These are phyloP conservation scores for Calliphora vomitoria DNA, from an alignment of 2,888 invertebrate genomes.

Conservation along the genomic window DNA sequence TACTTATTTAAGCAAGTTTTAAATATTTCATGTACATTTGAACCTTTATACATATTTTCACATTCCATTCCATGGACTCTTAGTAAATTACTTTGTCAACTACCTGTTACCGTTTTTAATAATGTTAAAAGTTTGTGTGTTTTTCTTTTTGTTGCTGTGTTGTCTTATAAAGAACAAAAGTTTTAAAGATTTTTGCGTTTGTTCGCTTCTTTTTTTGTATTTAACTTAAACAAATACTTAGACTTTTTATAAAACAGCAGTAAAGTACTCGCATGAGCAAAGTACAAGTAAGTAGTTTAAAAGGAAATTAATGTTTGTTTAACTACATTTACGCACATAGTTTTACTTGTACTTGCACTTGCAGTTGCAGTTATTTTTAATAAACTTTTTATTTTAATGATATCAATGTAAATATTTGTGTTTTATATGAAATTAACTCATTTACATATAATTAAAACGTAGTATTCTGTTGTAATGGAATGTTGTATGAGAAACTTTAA, in stretches of 20 bases:
- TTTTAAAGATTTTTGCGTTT: constrained; percentile 13
- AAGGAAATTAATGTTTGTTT: constrained; percentile 60
- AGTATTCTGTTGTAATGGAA: background rate
- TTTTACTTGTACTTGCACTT: background rate
- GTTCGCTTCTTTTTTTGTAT: background rate
- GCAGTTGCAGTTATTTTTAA: background rate
- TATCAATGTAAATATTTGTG: constrained; percentile 42
- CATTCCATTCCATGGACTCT: background rate
- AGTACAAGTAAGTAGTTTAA: constrained; percentile 42
- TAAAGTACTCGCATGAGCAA: background rate
- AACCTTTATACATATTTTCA: too few species aligned
- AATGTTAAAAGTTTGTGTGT: constrained; percentile 44
- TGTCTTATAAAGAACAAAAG: constrained; percentile 25
- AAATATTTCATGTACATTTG: too few species aligned
- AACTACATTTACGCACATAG: constrained; percentile 35
- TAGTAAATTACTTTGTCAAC: constrained; percentile 50
- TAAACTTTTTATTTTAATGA: constrained; percentile 35
- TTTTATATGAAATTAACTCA: constrained; percentile 24
- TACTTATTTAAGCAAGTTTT: too few species aligned
- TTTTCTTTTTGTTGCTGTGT: constrained; percentile 15
- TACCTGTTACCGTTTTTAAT: constrained; percentile 53
- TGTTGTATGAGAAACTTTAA: background rate
- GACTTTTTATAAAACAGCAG: background rate
- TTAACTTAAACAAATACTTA: constrained; percentile 20
- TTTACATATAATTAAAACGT: constrained; percentile 34